Evolutionary conservation across 2,888 invertebrate species (phyloP), one percentile per base, ranked within the genome.

Genomic region (Heteropelma amictum): DNA sequence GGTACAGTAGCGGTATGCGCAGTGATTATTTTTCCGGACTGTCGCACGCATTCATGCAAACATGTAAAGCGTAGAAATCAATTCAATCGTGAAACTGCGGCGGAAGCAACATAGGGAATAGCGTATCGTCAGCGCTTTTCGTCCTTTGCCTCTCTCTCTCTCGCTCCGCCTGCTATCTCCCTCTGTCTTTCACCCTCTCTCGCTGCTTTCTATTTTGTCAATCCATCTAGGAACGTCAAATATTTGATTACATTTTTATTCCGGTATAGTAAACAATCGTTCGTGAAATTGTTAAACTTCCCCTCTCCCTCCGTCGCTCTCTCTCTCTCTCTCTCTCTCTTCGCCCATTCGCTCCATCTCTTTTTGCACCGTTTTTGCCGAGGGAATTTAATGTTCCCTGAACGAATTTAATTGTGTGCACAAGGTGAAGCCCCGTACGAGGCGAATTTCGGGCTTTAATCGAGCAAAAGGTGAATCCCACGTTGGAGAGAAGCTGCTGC

Each of bases 221-320:
- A 45, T 14, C 51, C 2, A 21, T 38, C 54, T 47, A 56, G 26
- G 45, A 64, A 64, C 28, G 35, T 70, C 74, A 70, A 65, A 74
- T 65, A 74, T 74, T 74, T 65, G 64, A 74, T 60, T 53, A 61
- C 17, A 47, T 73, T 70, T 64, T 60, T 64, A 17, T 38, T 53
- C 47, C n/a, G 38, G 2, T 21, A 38, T 33, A 21, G 60, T 70
- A 53, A 70, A 74, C 64, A 58, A 53, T 49, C 26, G 58, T 56
- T 53, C 38, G 56, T 47, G 70, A 19, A 64, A 64, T 51, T 60
- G 51, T 26, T 61, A 60, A 67, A 56, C 65, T 30, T 30, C 12
- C 21, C 21, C 38, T 30, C 30, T 40, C 23, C 14, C 23, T 42
- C 17, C 5, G 8, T 40, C 45, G n/a, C 49, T 19, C 17, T 45